Percentiles rank a stretch among this genome's conserved stretches.
phyloP scores from a whole-genome alignment of 1,140 invertebrate species.

The Tetragonula clypearis region DNA sequence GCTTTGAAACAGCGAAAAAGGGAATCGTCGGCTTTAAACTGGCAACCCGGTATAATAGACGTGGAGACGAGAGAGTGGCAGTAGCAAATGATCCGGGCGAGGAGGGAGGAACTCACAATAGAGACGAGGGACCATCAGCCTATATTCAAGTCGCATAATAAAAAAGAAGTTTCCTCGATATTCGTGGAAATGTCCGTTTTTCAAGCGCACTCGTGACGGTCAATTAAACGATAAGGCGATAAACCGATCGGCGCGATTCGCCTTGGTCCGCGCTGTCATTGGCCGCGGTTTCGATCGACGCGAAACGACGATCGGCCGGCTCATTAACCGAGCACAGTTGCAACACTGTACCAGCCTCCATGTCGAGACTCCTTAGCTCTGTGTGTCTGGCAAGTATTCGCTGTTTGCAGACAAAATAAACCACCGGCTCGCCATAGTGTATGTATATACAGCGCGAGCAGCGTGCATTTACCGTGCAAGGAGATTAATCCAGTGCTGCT shows the following conservation, averaged over 20 bases:
- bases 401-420: constrained; percentile 67
- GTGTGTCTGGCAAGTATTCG: constrained; percentile 42
- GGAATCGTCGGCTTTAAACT: neutral
- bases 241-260: neutral
- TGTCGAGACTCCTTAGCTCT: neutral
- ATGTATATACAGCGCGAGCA: constrained; percentile 14
- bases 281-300: constrained; percentile 55
- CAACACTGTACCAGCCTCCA: constrained; percentile 29
- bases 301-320: constrained; percentile 67
- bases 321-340: constrained; percentile 69
- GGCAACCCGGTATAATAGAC: neutral
- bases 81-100: neutral
- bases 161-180: neutral
- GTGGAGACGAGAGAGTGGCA: too few relatives aligned
- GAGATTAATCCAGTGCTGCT: constrained; percentile 55
- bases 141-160: neutral
- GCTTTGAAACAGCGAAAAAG: neutral
- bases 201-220: neutral
- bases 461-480: constrained; percentile 51
- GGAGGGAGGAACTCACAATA: neutral
- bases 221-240: constrained; percentile 21
- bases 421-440: constrained; percentile 12
- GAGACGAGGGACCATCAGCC: neutral
- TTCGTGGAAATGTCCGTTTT: neutral
- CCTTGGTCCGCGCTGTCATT: constrained; percentile 35